Conservation (phyloP, 1,140 invertebrate species). For the Trypoxylus dichotomus region DNA sequence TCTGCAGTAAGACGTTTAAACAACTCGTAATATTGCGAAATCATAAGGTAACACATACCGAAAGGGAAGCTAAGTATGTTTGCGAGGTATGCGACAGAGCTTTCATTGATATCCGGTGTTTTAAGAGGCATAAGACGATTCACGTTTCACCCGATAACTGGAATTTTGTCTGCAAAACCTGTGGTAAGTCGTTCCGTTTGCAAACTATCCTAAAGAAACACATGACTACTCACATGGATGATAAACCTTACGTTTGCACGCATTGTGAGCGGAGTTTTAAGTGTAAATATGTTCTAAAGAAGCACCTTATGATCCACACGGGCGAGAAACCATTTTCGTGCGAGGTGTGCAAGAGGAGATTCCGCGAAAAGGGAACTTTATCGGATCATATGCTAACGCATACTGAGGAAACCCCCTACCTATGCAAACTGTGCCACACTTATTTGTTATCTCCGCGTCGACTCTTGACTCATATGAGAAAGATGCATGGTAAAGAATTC, state of each 20-base stretch:
- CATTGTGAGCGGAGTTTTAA: constrained; percentile 1
- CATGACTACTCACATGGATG: neutral
- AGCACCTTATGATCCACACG: constrained; percentile 49
- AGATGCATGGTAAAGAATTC: too few species aligned
- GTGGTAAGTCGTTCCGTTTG: neutral
- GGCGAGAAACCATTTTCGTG: constrained; percentile 41
- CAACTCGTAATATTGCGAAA: constrained; percentile 29
- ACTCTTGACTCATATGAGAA: too few species aligned
- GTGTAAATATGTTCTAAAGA: constrained; percentile 33
- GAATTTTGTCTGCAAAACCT: neutral
- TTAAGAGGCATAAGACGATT: neutral
- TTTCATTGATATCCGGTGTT: neutral
- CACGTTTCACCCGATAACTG: neutral
- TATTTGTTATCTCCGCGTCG: too few species aligned
- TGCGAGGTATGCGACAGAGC: constrained; percentile 30
- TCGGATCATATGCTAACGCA: constrained; percentile 33
- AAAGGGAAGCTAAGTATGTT: constrained; percentile 36
- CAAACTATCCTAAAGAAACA: neutral
- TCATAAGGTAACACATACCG: constrained; percentile 48
- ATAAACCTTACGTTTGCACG: neutral
- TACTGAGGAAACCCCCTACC: constrained; percentile 44
- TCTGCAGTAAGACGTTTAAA: neutral
- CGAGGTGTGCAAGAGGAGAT: constrained; percentile 67
- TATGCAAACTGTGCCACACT: constrained; percentile 46
- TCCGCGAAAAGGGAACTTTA: constrained; percentile 46